phyloP scores from a whole-genome alignment of 1,140 invertebrate species.

The Dreissena rostriformis region DNA sequence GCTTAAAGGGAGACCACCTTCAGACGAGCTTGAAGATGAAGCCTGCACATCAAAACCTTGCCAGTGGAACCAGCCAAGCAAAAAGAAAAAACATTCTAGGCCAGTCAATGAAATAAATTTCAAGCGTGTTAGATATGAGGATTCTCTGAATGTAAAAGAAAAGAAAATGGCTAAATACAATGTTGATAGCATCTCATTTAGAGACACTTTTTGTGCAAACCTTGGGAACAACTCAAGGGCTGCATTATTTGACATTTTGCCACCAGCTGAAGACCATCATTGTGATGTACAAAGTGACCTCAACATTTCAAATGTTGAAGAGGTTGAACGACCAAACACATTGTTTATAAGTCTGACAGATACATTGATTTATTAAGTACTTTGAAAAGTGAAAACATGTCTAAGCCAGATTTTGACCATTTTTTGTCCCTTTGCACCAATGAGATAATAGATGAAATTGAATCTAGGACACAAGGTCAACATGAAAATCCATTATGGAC shows the following conservation, averaged over 20 bases:
- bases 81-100: background rate
- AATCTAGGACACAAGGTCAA: constrained; percentile 25
- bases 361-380: constrained; percentile 25
- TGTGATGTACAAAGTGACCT: constrained; percentile 17
- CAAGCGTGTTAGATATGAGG: too few species aligned
- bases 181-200: too few species aligned
- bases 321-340: constrained; percentile 27
- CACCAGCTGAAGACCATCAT: background rate
- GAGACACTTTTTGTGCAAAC: too few species aligned
- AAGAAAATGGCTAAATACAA: too few species aligned
- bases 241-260: constrained; percentile 12
- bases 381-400: too few species aligned
- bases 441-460: constrained; percentile 26
- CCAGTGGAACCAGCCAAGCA: background rate
- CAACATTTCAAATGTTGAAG: constrained; percentile 8
- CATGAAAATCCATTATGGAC: constrained; percentile 27
- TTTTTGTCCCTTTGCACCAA: background rate
- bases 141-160: too few species aligned
- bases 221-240: constrained; percentile 19
- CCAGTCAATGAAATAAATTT: constrained; percentile 11
- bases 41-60: background rate
- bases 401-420: background rate
- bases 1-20: background rate
- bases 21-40: background rate
- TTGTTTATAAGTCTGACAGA: constrained; percentile 24